Percentiles rank a stretch among this genome's conserved stretches.
phyloP scores from a whole-genome alignment of 2,797 vertebrate genomes.

The Smutsia gigantea region DNA sequence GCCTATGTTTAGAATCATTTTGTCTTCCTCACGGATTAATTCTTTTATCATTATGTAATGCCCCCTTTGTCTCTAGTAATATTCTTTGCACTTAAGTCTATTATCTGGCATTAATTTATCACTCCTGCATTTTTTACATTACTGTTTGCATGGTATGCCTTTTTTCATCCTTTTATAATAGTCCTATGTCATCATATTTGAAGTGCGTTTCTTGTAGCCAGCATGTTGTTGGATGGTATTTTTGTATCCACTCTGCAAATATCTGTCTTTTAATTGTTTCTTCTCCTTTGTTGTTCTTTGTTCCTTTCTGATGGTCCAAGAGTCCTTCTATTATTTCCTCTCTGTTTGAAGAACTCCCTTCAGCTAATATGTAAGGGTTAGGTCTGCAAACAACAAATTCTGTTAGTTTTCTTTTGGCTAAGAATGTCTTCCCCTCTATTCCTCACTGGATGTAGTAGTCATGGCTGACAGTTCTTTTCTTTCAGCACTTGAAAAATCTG shows the following conservation, averaged over 20 bases:
- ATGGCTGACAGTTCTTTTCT: conserved; percentile 14
- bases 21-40: neutral
- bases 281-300: neutral
- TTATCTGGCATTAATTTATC: neutral
- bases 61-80: neutral
- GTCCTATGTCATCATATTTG: neutral
- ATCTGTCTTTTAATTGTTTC: neutral
- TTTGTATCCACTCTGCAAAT: neutral
- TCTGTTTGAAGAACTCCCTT: conserved; percentile 15
- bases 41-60: neutral
- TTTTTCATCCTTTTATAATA: neutral
- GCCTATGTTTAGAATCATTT: neutral
- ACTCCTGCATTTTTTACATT: neutral
- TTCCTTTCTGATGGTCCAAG: neutral
- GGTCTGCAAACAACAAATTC: conserved; percentile 32
- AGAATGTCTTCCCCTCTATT: neutral
- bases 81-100: neutral
- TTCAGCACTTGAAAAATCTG: conserved; percentile 18
- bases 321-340: conserved; percentile 8
- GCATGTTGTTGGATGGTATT: neutral
- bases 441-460: neutral
- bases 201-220: neutral
- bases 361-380: neutral
- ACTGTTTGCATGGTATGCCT: neutral
- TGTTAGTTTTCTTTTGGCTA: neutral